Conservation (phyloP, 2,113 vertebrate genomes). For the Forbesichthys agassizii region DNA sequence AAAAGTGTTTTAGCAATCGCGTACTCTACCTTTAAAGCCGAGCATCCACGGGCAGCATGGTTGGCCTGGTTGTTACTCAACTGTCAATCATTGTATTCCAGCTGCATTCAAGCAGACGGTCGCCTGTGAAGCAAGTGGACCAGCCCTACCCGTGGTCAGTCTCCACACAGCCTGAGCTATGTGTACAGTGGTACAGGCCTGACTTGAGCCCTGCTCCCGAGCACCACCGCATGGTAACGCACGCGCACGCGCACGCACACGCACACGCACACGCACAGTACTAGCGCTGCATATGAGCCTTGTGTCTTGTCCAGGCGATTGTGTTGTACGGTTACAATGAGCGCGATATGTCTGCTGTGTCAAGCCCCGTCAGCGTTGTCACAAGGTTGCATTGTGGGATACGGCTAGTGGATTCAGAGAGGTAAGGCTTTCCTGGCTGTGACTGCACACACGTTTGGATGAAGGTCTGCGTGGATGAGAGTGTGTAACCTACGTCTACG, state of each 20-base stretch:
- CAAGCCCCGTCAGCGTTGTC: background rate
- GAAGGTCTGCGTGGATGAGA: no score
- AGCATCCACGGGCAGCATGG: no score
- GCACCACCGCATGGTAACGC: slow-evolving; percentile 7
- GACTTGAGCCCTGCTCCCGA: background rate
- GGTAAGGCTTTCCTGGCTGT: slow-evolving; percentile 20
- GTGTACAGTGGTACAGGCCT: slow-evolving; percentile 48
- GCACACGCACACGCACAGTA: background rate
- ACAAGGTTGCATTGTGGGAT: slow-evolving; percentile 42
- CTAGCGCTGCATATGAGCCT: background rate
- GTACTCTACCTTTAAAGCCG: no score
- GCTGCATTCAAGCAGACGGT: slow-evolving; percentile 9
- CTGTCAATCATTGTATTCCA: slow-evolving; percentile 2
- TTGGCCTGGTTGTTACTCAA: no score
- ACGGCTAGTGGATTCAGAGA: slow-evolving; percentile 26
- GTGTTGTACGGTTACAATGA: slow-evolving; percentile 52
- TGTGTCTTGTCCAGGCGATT: slow-evolving; percentile 37
- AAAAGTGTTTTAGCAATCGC: no score
- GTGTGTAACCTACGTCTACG: no score
- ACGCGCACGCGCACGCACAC: background rate
- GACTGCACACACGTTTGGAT: background rate
- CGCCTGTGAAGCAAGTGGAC: slow-evolving; percentile 6
- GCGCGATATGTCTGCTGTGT: slow-evolving; percentile 20
- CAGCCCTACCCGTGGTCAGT: slow-evolving; percentile 31
- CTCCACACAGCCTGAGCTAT: slow-evolving; percentile 27